phyloP scores from a whole-genome alignment of 2,113 vertebrate species.

The Acrocephalus arundinaceus region DNA sequence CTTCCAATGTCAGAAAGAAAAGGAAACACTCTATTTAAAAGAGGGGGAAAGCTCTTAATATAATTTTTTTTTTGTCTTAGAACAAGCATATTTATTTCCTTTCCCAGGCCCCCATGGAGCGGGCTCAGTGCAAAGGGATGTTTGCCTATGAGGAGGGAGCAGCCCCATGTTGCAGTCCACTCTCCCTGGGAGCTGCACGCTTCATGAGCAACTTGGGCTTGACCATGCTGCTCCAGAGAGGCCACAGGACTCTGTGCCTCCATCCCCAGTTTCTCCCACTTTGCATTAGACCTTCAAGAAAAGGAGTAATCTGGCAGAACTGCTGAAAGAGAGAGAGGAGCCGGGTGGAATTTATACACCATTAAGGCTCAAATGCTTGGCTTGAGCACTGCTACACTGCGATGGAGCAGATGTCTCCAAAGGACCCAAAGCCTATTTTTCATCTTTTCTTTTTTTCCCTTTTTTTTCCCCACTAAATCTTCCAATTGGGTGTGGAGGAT shows the following conservation, averaged over 20 bases:
- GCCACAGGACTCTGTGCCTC: not conserved
- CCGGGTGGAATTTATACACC: not conserved
- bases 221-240: not conserved
- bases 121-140: not conserved
- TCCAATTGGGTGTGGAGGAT: not conserved
- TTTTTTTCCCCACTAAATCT: not conserved
- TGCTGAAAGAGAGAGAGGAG: not conserved
- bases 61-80: constrained; percentile 1
- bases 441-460: not conserved
- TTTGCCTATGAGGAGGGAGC: not conserved
- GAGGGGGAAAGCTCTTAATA: constrained; percentile 27
- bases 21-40: constrained; percentile 35
- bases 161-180: not conserved
- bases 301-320: not conserved
- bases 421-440: not conserved
- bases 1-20: not conserved
- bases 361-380: not conserved
- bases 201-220: not conserved
- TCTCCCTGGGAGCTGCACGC: not conserved
- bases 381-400: not conserved
- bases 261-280: not conserved
- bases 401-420: not conserved
- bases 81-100: constrained; percentile 59
- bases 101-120: not conserved
- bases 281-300: not conserved